Percentiles rank a stretch among this genome's conserved stretches.
Conservation (phyloP, 2,888 invertebrate genomes). For the Pterobdella sp. region DNA sequence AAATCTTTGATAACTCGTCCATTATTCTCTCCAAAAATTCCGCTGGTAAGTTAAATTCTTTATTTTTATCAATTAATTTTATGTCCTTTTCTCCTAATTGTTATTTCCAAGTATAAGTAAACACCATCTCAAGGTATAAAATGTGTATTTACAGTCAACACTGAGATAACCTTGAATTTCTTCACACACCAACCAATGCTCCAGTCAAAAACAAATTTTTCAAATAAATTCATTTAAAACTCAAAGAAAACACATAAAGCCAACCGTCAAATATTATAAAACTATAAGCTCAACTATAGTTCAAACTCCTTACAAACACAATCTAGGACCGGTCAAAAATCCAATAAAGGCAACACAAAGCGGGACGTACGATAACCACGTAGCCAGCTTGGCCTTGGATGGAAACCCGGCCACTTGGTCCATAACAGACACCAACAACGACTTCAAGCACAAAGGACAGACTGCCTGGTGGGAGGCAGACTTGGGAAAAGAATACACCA, state of each 20-base stretch:
- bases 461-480: conserved; percentile 26
- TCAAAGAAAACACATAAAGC: no score
- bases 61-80: no score
- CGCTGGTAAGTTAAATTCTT: background rate
- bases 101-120: no score
- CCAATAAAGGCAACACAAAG: conserved; percentile 15
- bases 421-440: conserved; percentile 2
- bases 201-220: no score
- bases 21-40: background rate
- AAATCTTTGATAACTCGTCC: background rate
- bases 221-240: no score
- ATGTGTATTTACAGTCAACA: no score
- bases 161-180: no score
- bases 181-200: no score
- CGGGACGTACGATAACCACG: conserved; percentile 6
- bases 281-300: no score
- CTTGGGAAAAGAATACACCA: conserved; percentile 5
- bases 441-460: background rate
- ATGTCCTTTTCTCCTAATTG: no score
- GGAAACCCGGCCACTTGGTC: conserved; percentile 10
- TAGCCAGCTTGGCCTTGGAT: conserved; percentile 10
- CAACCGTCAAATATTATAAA: no score
- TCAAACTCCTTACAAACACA: background rate
- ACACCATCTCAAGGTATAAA: no score
- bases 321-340: background rate